These are phyloP conservation scores for Esperia sulphurella DNA, from an alignment of 2,888 invertebrate species.

Conservation along the genomic window DNA sequence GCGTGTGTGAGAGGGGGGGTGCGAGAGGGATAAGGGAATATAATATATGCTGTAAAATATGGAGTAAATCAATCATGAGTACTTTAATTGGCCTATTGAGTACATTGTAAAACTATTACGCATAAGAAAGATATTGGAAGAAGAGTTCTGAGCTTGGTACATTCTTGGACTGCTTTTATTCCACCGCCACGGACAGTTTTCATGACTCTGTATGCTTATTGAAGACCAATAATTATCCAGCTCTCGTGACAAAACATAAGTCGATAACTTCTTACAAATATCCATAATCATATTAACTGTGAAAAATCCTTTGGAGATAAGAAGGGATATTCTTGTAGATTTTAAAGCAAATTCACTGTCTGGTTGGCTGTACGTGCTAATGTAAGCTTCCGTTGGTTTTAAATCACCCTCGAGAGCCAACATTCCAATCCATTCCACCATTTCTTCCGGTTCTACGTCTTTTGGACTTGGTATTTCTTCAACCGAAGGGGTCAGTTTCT, in stretches of 20 bases:
- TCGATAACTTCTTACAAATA: conserved; percentile 35
- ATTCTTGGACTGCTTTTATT: conserved; percentile 36
- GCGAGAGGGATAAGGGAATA: too few species aligned
- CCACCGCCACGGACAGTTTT: conserved; percentile 59
- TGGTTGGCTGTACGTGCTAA: conserved; percentile 56
- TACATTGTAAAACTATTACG: conserved; percentile 33
- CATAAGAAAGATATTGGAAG: conserved; percentile 53
- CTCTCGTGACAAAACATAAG: conserved; percentile 40
- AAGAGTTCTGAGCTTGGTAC: conserved; percentile 59
- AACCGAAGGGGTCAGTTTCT: conserved; percentile 38
- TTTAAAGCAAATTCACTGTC: conserved; percentile 44
- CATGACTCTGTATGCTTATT: conserved; percentile 54
- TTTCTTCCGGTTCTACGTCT: conserved; percentile 50
- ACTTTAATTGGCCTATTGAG: conserved; percentile 62
- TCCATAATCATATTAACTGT: conserved; percentile 36
- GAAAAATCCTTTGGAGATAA: conserved; percentile 53
- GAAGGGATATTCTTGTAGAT: conserved; percentile 47
- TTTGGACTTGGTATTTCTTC: conserved; percentile 46
- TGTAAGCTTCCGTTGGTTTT: conserved; percentile 42
- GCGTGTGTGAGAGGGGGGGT: too few species aligned
- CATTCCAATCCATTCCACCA: conserved; percentile 68
- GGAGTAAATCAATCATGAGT: conserved; percentile 26
- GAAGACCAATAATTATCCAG: conserved; percentile 52
- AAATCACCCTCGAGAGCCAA: conserved; percentile 44
- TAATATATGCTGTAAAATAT: too few species aligned